Conservation (phyloP, 2,797 vertebrate species). For the Labroides dimidiatus region DNA sequence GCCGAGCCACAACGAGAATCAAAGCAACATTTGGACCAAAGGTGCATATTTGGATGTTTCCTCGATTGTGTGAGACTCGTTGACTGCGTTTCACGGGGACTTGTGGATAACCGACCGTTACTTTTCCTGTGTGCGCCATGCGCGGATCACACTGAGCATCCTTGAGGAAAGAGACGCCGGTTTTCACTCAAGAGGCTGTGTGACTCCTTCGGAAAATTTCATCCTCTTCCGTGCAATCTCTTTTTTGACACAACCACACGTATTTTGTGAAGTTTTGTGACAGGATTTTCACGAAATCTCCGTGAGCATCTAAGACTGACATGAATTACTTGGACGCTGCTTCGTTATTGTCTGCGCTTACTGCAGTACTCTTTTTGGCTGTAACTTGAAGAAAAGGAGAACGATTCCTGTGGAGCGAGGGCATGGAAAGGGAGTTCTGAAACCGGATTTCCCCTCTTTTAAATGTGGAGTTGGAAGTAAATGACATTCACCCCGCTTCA, state of each 20-base stretch:
- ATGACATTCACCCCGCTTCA: slow-evolving; percentile 63
- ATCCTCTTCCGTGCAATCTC: neutral
- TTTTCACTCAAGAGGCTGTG: slow-evolving; percentile 30
- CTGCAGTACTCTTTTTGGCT: slow-evolving; percentile 71
- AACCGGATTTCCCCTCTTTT: slow-evolving; percentile 35
- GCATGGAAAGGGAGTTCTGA: slow-evolving; percentile 57
- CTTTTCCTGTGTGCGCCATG: slow-evolving; percentile 65
- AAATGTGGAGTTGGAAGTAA: slow-evolving; percentile 68
- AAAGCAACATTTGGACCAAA: slow-evolving; percentile 44
- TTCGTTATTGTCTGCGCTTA: slow-evolving; percentile 56
- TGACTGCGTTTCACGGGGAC: slow-evolving; percentile 47
- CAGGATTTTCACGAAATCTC: slow-evolving; percentile 54
- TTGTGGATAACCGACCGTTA: slow-evolving; percentile 55
- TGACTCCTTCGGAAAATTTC: slow-evolving; percentile 56
- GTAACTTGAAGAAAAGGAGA: slow-evolving; percentile 59
- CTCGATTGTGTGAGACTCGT: slow-evolving; percentile 12
- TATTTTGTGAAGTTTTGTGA: slow-evolving; percentile 48
- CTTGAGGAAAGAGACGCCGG: slow-evolving; percentile 32
- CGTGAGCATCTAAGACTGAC: slow-evolving; percentile 55
- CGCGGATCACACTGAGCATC: slow-evolving; percentile 66
- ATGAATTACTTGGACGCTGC: slow-evolving; percentile 75
- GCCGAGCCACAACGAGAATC: slow-evolving; percentile 44
- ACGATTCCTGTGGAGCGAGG: slow-evolving; percentile 34
- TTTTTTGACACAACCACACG: slow-evolving; percentile 47
- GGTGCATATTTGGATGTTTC: slow-evolving; percentile 58